These are phyloP conservation scores for Neocrepidodera transversa DNA, from an alignment of 2,888 invertebrate genomes.

Conservation along the genomic window DNA sequence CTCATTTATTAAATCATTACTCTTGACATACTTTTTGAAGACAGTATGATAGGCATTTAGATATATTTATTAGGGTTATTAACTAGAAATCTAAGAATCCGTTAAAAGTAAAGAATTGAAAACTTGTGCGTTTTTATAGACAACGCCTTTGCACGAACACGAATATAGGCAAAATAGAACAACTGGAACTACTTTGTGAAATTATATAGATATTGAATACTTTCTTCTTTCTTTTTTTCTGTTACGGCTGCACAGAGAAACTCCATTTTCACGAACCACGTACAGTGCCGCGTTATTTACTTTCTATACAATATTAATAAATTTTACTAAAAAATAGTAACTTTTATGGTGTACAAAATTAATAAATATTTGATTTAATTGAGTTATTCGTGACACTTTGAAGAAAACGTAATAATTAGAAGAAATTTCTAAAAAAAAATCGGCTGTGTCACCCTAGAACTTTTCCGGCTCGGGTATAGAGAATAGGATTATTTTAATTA, in stretches of 20 bases:
- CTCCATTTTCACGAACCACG: background rate
- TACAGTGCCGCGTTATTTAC: background rate
- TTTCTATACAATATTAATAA: no score
- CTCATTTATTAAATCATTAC: conserved; percentile 1
- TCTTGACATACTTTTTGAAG: conserved; percentile 16
- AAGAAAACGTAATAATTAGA: no score
- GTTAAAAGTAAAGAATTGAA: conserved; percentile 9
- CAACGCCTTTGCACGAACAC: conserved; percentile 18
- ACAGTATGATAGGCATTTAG: conserved; percentile 8
- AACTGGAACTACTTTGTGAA: conserved; percentile 20
- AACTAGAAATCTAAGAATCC: conserved; percentile 22
- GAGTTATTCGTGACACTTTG: no score
- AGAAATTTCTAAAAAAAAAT: no score
- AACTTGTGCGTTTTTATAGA: conserved; percentile 13
- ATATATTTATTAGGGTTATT: conserved; percentile 22
- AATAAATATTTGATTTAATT: no score
- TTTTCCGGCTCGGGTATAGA: no score
- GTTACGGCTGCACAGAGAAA: conserved; percentile 1
- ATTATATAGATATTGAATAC: conserved; percentile 21
- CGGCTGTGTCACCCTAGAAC: no score
- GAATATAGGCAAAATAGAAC: conserved; percentile 29
- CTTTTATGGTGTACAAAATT: no score
- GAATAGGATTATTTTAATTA: no score
- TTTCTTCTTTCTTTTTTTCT: conserved; percentile 18
- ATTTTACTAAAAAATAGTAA: no score